Percentiles rank a stretch among this genome's conserved stretches.
phyloP scores from a whole-genome alignment of 2,888 invertebrate species.

The Catocala fraxini region DNA sequence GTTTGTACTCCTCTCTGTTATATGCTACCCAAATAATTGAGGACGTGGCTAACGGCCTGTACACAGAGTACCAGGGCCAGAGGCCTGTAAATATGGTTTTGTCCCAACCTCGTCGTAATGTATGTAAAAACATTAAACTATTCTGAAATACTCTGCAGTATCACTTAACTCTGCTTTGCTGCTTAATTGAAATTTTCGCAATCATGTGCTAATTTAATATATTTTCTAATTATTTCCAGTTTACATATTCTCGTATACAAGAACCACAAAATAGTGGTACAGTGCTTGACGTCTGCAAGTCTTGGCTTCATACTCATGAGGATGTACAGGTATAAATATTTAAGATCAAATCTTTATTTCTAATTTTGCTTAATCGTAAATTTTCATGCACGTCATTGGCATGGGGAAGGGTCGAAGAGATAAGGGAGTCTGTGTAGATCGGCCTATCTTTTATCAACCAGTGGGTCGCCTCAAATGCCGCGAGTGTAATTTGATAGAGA shows the following conservation, averaged over 20 bases:
- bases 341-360: background rate
- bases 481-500: too few species aligned
- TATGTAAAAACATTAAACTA: slow-evolving; percentile 47
- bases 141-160: slow-evolving; percentile 29
- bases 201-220: background rate
- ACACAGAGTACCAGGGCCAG: slow-evolving; percentile 61
- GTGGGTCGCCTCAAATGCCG: too few species aligned
- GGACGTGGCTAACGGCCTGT: slow-evolving; percentile 56
- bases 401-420: too few species aligned
- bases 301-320: slow-evolving; percentile 74
- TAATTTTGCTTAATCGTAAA: background rate
- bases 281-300: slow-evolving; percentile 52
- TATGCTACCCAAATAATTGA: slow-evolving; percentile 63
- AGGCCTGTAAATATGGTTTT: slow-evolving; percentile 21
- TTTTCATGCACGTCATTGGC: too few species aligned
- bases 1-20: slow-evolving; percentile 59
- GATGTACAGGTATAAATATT: slow-evolving; percentile 69
- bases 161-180: slow-evolving; percentile 18
- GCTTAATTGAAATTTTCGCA: too few species aligned
- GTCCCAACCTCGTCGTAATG: slow-evolving; percentile 61
- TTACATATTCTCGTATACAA: slow-evolving; percentile 53
- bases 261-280: slow-evolving; percentile 40
- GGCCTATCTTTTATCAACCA: too few species aligned
- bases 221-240: slow-evolving; percentile 53
- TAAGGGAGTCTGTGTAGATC: too few species aligned